Base-by-base conservation (phyloP, 1,140 invertebrate genomes). In the Riptortus pedestris region DNA sequence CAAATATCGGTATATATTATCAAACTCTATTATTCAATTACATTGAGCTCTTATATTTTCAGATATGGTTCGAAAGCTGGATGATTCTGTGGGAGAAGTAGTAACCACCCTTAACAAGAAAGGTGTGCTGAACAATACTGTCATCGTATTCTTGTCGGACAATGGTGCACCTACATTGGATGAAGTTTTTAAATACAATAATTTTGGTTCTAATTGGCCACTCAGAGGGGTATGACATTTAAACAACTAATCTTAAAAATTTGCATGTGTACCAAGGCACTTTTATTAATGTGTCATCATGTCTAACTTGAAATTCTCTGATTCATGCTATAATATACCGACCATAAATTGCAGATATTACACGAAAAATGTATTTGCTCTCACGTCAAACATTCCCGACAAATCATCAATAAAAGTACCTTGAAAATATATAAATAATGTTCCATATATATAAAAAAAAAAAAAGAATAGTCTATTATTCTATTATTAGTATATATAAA, bases 31-130 rank as follows among this genome's bases (percentile, higher is more conserved):
- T 18, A 24, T 18, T 18, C 18, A 7, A 11, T 52, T n/a, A 18
- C 9, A 18, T 7, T 9, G 18, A 52, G 9, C 7, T 18, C 18
- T 24, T 11, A 38, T 38, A 38, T 38, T 38, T 47, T 1, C 45
- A 86, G 85, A 77, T 47, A 86, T 88, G 83, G 77, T 88, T 5
- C 76, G 80, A 16, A 81, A 81, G 68, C 70, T 90, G 58, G 87
- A 90, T 72, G 80, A 84, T 60, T 84, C 85, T 26, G 77, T 90
- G 5, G 86, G 85, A 7, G 68, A 72, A 11, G 76, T 89, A 12
- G 76, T 87, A 18, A 70, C 78, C 52, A 78, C 81, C 12, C 73
- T 90, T 20, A 71, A 79, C 2, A 70, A 78, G 4, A 77, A 74
- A 60, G 76, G 77, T 26, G 80, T 86, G 75, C 70, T 87, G 20